These are phyloP conservation scores for Rhyacichthys aspro DNA, from an alignment of 2,797 vertebrate genomes.

Conservation along the genomic window DNA sequence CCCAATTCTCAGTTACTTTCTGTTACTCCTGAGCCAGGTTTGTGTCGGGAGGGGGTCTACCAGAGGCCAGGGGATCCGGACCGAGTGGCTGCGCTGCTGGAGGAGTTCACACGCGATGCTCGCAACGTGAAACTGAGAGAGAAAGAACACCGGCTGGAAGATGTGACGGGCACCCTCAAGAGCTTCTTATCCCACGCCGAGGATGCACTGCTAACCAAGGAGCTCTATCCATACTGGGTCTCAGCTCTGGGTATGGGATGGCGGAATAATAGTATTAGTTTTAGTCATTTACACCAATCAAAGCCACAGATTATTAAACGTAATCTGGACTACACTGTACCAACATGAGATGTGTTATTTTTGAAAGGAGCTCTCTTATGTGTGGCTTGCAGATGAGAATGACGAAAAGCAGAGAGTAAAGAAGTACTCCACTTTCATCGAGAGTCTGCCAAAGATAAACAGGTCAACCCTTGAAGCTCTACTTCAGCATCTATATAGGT, in stretches of 20 bases:
- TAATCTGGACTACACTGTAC: too few relatives aligned
- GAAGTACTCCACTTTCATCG: slow-evolving; percentile 90
- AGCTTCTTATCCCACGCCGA: slow-evolving; percentile 88
- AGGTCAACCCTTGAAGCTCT: slow-evolving; percentile 89
- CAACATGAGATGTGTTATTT: background rate
- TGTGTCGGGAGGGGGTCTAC: slow-evolving; percentile 91
- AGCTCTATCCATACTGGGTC: slow-evolving; percentile 97
- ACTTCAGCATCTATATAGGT: slow-evolving; percentile 96
- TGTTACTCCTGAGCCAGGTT: slow-evolving; percentile 75
- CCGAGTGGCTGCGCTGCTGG: slow-evolving; percentile 82
- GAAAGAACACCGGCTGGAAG: slow-evolving; percentile 89
- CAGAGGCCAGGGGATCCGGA: slow-evolving; percentile 83
- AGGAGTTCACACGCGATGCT: slow-evolving; percentile 89
- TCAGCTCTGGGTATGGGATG: slow-evolving; percentile 85
- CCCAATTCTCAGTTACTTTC: background rate
- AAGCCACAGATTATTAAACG: too few relatives aligned
- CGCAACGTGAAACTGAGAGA: slow-evolving; percentile 90
- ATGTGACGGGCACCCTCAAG: slow-evolving; percentile 91
- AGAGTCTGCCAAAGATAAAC: slow-evolving; percentile 87
- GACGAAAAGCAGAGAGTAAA: slow-evolving; percentile 85
- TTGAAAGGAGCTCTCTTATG: background rate
- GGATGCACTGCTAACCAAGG: slow-evolving; percentile 93
- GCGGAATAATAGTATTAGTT: too few relatives aligned
- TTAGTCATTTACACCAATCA: too few relatives aligned
- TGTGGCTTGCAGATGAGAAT: slow-evolving; percentile 80